These are phyloP conservation scores for Sorex fumeus DNA, from an alignment of 2,113 vertebrate species.

Conservation along the genomic window DNA sequence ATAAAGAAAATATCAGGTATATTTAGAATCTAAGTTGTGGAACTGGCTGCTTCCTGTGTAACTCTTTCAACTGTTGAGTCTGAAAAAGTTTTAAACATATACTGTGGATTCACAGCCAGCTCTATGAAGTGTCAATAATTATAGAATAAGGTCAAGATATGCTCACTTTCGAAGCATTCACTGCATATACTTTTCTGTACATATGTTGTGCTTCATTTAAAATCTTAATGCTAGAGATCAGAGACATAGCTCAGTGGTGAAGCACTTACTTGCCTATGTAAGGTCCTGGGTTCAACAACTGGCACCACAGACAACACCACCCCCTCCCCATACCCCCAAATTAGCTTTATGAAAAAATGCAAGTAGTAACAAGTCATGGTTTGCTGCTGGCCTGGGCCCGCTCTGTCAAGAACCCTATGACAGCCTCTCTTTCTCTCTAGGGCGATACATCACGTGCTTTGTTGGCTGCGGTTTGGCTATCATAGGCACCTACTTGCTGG, in stretches of 20 bases:
- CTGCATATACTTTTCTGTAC: background rate
- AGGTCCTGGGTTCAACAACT: too few species aligned
- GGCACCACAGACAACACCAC: too few species aligned
- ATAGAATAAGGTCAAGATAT: background rate
- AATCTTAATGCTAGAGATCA: too few species aligned
- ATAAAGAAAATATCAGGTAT: background rate
- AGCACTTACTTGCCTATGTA: too few species aligned
- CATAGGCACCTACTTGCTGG: conserved; percentile 95
- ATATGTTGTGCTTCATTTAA: background rate
- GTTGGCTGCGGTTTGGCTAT: conserved; percentile 93
- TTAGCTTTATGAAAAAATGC: background rate
- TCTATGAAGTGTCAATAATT: background rate
- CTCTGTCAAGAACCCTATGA: background rate
- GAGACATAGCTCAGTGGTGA: too few species aligned
- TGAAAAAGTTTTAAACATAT: background rate
- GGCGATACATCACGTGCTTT: conserved; percentile 93
- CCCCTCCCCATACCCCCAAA: too few species aligned
- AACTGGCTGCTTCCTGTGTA: background rate
- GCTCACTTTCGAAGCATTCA: background rate
- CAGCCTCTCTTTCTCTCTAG: conserved; percentile 83
- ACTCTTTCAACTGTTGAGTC: background rate
- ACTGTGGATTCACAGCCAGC: background rate
- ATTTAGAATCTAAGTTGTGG: background rate
- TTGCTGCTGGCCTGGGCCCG: background rate
- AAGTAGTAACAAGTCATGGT: background rate